A percentile compares a stretch with the other conserved stretches of the same genome.
Conservation (phyloP, 2,888 invertebrate genomes). For the Amphipoea lucens region DNA sequence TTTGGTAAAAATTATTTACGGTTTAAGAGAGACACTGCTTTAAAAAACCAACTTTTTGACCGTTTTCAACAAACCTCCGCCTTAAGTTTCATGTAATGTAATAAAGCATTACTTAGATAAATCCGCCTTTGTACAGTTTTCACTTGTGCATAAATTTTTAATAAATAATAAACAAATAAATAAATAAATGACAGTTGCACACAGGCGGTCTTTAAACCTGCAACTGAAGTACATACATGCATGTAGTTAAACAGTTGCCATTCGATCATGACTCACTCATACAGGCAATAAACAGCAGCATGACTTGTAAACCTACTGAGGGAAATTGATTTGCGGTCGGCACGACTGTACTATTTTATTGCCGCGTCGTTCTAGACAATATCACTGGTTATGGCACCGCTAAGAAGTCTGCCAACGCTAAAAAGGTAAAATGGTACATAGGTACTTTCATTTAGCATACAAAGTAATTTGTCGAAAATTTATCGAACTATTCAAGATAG, state of each 20-base stretch:
- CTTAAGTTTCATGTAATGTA: too few species aligned
- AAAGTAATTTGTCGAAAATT: slow-evolving; percentile 1
- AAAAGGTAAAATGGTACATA: slow-evolving; percentile 34
- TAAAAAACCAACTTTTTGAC: too few species aligned
- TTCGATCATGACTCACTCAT: slow-evolving; percentile 31
- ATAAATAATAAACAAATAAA: too few species aligned
- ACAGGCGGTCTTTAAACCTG: neutral
- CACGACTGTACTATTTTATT: slow-evolving; percentile 38
- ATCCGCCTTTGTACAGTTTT: too few species aligned
- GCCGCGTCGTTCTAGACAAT: slow-evolving; percentile 42
- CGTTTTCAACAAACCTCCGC: too few species aligned
- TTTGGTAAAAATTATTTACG: too few species aligned
- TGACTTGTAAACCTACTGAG: slow-evolving; percentile 43
- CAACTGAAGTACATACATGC: neutral
- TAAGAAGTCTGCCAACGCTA: neutral
- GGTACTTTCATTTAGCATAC: slow-evolving; percentile 10
- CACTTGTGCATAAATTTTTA: too few species aligned
- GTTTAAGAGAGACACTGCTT: too few species aligned
- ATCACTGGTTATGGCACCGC: slow-evolving; percentile 41
- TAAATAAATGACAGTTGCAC: neutral
- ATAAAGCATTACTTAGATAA: slow-evolving; percentile 7
- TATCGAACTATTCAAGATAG: neutral
- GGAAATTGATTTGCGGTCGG: slow-evolving; percentile 52
- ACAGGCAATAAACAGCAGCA: slow-evolving; percentile 27
- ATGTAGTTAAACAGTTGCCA: slow-evolving; percentile 39